A percentile compares a stretch with the other conserved stretches of the same genome.
These are phyloP conservation scores for Neomonachus schauinslandi DNA, from an alignment of 2,113 vertebrate genomes.

Conservation along the genomic window DNA sequence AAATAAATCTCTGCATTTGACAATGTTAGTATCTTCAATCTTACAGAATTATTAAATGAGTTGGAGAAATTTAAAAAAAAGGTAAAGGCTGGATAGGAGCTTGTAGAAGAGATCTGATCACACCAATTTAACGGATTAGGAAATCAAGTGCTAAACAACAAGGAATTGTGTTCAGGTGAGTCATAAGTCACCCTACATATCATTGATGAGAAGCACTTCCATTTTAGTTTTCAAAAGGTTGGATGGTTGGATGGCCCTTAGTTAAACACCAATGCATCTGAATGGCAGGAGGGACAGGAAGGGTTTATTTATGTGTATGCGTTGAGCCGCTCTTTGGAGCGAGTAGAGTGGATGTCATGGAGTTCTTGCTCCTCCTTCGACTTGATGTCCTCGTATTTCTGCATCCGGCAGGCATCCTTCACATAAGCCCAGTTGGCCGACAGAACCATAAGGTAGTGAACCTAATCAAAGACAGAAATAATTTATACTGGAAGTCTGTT, in stretches of 20 bases:
- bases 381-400: conserved; percentile 99
- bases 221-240: conserved; percentile 81
- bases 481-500: not conserved
- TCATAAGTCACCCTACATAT: conserved; percentile 84
- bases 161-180: conserved; percentile 83
- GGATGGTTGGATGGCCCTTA: conserved; percentile 87
- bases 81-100: conserved; percentile 85
- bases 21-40: conserved; percentile 83
- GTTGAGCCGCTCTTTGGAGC: conserved; percentile 99
- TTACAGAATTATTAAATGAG: conserved; percentile 82
- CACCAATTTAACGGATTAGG: conserved; percentile 85
- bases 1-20: conserved; percentile 86
- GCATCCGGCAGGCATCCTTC: conserved; percentile 99
- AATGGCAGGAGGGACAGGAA: conserved; percentile 70
- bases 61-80: conserved; percentile 81
- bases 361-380: conserved; percentile 99
- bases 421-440: conserved; percentile 99
- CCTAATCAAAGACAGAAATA: conserved; percentile 85
- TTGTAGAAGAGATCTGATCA: conserved; percentile 86
- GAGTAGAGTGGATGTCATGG: conserved; percentile 99
- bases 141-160: conserved; percentile 87
- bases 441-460: conserved; percentile 99
- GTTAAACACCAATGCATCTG: conserved; percentile 88
- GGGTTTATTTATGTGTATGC: conserved; percentile 95
- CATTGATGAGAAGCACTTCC: conserved; percentile 90